These are phyloP conservation scores for Drosophila pachea DNA, from an alignment of 1,140 invertebrate species.

Conservation along the genomic window DNA sequence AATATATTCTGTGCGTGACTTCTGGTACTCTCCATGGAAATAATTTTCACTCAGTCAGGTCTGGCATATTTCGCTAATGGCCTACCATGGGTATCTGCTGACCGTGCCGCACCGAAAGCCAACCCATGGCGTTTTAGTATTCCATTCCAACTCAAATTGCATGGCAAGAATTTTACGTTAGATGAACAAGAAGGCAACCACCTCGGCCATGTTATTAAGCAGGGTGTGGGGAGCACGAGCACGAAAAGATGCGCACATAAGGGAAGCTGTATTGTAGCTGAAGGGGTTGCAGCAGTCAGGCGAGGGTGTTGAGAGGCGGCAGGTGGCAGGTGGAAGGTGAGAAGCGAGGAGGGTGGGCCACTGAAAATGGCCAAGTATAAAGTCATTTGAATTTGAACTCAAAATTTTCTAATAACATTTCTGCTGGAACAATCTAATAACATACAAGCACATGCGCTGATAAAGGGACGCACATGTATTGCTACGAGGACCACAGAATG, in stretches of 20 bases:
- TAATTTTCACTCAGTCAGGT: neutral
- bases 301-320: neutral
- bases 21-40: neutral
- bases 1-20: neutral
- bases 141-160: constrained; percentile 55
- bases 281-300: neutral
- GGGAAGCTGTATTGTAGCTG: constrained; percentile 52
- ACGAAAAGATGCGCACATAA: constrained; percentile 14
- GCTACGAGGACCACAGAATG: constrained; percentile 36
- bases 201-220: constrained; percentile 27
- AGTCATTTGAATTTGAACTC: constrained; percentile 78
- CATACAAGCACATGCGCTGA: constrained; percentile 36
- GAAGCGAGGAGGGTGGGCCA: constrained; percentile 22
- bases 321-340: neutral
- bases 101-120: neutral
- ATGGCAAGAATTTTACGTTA: constrained; percentile 63
- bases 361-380: constrained; percentile 52
- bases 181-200: constrained; percentile 65
- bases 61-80: too few relatives aligned
- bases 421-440: constrained; percentile 76
- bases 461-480: constrained; percentile 12
- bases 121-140: constrained; percentile 8
- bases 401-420: constrained; percentile 77
- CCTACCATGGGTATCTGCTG: too few relatives aligned
- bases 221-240: constrained; percentile 18